A percentile compares a stretch with the other conserved stretches of the same genome.
These are phyloP conservation scores for Eulemur rubriventer DNA, from an alignment of 2,797 vertebrate species.

Conservation along the genomic window DNA sequence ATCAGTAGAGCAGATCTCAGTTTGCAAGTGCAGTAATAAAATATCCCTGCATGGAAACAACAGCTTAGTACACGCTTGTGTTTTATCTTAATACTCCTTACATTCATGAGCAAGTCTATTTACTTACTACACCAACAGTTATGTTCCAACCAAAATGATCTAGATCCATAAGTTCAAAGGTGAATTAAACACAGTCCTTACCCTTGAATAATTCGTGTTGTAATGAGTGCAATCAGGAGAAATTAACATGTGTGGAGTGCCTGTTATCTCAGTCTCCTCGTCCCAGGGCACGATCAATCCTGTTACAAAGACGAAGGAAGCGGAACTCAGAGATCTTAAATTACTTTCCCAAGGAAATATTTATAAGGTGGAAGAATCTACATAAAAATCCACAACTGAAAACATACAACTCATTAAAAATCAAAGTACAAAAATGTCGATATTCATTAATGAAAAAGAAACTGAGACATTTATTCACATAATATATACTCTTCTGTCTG, in stretches of 20 bases:
- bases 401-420: not conserved
- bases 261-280: rapidly evolving
- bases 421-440: not conserved
- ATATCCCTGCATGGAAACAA: not conserved
- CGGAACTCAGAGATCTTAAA: not conserved
- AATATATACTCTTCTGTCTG: not conserved
- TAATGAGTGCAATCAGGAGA: not conserved
- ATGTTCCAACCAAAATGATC: not conserved
- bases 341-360: not conserved
- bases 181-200: not conserved
- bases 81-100: not conserved
- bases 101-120: not conserved
- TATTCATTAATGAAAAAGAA: not conserved
- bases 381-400: not conserved
- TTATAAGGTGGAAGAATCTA: not conserved
- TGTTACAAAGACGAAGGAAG: not conserved
- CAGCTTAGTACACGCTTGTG: not conserved
- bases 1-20: not conserved
- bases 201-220: not conserved
- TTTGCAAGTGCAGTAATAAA: not conserved
- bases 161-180: not conserved
- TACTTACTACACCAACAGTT: not conserved
- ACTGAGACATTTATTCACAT: not conserved
- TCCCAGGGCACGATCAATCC: not conserved
- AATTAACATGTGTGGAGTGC: not conserved